Conservation (phyloP, 2,113 vertebrate species). For the Esox niger region DNA sequence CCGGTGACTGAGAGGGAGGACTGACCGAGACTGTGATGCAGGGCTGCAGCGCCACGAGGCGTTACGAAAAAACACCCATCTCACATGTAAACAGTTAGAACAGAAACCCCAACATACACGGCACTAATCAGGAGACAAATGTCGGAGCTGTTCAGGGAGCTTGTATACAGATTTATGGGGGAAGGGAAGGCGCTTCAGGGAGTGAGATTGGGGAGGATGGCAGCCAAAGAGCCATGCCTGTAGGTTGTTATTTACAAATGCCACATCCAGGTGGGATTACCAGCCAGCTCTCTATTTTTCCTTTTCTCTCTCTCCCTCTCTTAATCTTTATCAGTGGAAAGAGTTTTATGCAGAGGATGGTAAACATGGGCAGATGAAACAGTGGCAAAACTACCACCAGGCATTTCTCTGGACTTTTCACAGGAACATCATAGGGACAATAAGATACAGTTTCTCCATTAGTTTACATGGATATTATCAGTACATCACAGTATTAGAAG, state of each 20-base stretch:
- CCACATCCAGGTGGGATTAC: conserved; percentile 79
- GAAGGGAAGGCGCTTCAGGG: conserved; percentile 33
- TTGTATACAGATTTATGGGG: conserved; percentile 10
- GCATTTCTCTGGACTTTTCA: conserved; percentile 71
- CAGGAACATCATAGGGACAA: conserved; percentile 17
- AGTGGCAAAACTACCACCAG: conserved; percentile 79
- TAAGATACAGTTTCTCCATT: too few relatives aligned
- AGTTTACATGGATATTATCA: not conserved
- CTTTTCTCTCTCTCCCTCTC: too few relatives aligned
- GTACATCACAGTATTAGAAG: not conserved
- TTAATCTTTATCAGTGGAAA: conserved; percentile 80
- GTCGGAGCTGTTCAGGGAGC: conserved; percentile 43
- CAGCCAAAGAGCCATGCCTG: conserved; percentile 53
- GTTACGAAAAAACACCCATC: conserved; percentile 29
- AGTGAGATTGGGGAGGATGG: conserved; percentile 48
- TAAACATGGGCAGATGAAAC: conserved; percentile 89
- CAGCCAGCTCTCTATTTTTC: conserved; percentile 12
- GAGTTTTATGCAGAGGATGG: conserved; percentile 87
- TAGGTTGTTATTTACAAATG: conserved; percentile 74
- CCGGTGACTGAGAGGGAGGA: conserved; percentile 33
- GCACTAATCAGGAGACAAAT: conserved; percentile 50
- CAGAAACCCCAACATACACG: conserved; percentile 27
- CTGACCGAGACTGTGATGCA: conserved; percentile 20
- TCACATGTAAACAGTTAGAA: conserved; percentile 33
- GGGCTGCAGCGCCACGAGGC: conserved; percentile 4